A percentile compares a stretch with the other conserved stretches of the same genome.
These are phyloP conservation scores for Coenonympha glycerion DNA, from an alignment of 2,888 invertebrate species.

Conservation along the genomic window DNA sequence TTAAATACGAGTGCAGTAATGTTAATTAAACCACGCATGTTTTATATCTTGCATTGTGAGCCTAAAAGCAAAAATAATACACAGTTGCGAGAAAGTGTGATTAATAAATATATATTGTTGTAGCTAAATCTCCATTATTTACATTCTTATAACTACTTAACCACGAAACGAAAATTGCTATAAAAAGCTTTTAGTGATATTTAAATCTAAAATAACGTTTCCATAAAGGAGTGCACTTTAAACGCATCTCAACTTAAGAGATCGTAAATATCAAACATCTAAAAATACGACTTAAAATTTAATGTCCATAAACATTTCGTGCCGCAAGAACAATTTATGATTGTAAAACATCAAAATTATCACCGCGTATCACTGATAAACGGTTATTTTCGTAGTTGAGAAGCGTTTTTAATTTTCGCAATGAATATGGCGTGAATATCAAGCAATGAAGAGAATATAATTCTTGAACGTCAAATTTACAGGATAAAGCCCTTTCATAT, in stretches of 20 bases:
- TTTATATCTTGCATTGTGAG: too few species aligned
- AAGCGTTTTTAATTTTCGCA: conserved; percentile 8
- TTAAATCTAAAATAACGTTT: background rate
- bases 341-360: conserved; percentile 7
- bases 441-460: too few species aligned
- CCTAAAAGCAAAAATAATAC: too few species aligned
- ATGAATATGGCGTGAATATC: background rate
- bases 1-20: too few species aligned
- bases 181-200: background rate
- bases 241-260: background rate
- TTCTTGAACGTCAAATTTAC: too few species aligned
- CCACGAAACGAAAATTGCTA: background rate
- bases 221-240: background rate
- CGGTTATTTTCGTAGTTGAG: conserved; percentile 4
- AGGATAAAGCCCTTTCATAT: too few species aligned
- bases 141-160: background rate
- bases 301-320: background rate
- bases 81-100: too few species aligned
- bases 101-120: too few species aligned
- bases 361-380: conserved; percentile 8
- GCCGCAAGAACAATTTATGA: background rate
- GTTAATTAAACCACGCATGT: too few species aligned
- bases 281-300: background rate
- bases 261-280: background rate
- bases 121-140: background rate